Conservation (phyloP, 2,113 vertebrate genomes). For the Condylura cristata region DNA sequence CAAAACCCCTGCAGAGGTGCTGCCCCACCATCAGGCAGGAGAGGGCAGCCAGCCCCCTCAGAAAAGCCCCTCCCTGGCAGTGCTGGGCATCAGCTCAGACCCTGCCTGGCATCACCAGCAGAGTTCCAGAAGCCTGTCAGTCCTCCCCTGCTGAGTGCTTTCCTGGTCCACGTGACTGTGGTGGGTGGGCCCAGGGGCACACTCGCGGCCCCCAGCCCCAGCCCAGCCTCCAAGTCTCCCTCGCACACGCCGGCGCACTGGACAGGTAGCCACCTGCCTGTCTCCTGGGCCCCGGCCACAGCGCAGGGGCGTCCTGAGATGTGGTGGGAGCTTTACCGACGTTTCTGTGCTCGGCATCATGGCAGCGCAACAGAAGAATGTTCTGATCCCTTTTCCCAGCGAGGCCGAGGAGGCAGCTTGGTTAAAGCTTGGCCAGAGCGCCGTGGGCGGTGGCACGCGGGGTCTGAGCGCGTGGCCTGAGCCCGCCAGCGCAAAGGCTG, state of each 20-base stretch:
- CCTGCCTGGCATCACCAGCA: too few relatives aligned
- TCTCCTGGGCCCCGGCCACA: not conserved
- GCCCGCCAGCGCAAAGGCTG: rapidly evolving
- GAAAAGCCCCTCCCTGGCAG: not conserved
- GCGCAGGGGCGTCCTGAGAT: not conserved
- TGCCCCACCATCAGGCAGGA: not conserved
- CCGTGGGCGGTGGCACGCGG: too few relatives aligned
- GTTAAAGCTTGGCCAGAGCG: not conserved
- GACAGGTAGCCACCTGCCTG: rapidly evolving
- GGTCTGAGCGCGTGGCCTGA: not conserved
- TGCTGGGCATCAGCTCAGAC: too few relatives aligned
- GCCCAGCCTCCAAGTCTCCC: too few relatives aligned
- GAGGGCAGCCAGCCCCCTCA: not conserved
- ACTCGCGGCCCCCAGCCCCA: too few relatives aligned
- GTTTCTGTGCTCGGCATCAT: not conserved
- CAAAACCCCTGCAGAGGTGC: not conserved
- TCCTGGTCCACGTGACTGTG: too few relatives aligned
- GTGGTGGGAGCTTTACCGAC: not conserved
- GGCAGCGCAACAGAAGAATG: not conserved
- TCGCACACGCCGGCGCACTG: rapidly evolving
- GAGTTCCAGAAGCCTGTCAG: too few relatives aligned
- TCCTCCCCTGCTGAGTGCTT: too few relatives aligned
- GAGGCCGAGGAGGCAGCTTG: not conserved
- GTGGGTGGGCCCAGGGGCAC: too few relatives aligned
- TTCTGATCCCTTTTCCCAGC: not conserved